These are phyloP conservation scores for Pristionchus mayeri DNA, from an alignment of 2,888 invertebrate genomes.

Conservation along the genomic window DNA sequence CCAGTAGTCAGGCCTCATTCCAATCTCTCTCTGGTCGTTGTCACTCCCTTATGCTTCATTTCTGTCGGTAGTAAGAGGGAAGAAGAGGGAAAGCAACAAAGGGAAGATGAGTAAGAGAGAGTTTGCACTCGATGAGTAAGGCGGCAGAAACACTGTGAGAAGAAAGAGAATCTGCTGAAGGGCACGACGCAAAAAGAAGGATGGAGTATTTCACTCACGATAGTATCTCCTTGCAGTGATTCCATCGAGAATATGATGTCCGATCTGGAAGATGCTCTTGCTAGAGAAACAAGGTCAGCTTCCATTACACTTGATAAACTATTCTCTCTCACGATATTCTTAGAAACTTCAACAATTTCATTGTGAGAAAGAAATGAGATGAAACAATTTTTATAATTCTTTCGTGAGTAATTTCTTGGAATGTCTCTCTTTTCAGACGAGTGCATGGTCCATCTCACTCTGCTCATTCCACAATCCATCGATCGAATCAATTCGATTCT, in stretches of 20 bases:
- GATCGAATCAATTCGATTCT: slow-evolving; percentile 18
- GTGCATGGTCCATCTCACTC: slow-evolving; percentile 1
- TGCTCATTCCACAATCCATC: slow-evolving; percentile 3
- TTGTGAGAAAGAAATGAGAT: no score
- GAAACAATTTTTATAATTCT: background rate
- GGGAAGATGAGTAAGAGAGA: background rate
- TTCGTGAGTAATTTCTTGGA: background rate
- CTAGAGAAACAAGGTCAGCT: slow-evolving; percentile 40
- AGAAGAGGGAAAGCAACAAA: slow-evolving; percentile 20
- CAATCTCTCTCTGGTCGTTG: background rate
- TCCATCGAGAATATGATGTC: slow-evolving; percentile 72
- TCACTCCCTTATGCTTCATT: background rate
- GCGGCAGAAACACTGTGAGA: slow-evolving; percentile 29
- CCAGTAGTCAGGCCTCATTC: background rate
- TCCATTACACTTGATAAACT: no score
- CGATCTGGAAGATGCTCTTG: slow-evolving; percentile 70
- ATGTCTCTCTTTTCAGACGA: background rate
- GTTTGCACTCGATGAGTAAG: background rate
- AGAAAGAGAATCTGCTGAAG: background rate
- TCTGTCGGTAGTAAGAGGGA: background rate
- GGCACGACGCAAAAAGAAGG: background rate
- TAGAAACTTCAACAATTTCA: no score
- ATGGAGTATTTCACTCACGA: no score
- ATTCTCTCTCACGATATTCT: no score
- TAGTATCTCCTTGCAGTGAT: slow-evolving; percentile 63